Evolutionary conservation across 1,140 invertebrate genomes (phyloP).

Genomic region (Myzus persicae): DNA sequence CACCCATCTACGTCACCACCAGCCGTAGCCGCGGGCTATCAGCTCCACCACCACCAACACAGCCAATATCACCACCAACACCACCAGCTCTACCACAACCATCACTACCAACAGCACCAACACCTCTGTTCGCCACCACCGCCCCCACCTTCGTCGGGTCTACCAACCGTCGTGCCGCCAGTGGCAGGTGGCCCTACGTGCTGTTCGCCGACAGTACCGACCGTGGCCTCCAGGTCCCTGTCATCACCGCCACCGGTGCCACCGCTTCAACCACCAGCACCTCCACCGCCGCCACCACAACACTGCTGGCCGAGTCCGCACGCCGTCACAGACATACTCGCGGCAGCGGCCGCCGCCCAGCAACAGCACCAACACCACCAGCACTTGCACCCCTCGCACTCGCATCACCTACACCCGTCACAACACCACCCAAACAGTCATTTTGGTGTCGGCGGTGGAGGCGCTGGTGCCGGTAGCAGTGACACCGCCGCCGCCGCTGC

Average conservation of each 20-base stretch:
- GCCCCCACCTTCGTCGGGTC: background rate
- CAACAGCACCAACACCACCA: constrained; percentile 39
- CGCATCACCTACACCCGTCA: background rate
- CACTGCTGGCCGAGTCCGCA: constrained; percentile 71
- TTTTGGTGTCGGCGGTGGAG: background rate
- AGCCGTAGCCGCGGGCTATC: background rate
- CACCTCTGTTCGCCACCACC: background rate
- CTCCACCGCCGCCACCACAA: constrained; percentile 66
- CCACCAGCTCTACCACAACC: constrained; percentile 67
- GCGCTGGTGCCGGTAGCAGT: background rate
- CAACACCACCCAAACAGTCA: constrained; percentile 13
- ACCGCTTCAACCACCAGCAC: constrained; percentile 61
- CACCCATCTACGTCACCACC: constrained; percentile 56
- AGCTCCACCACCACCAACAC: constrained; percentile 20
- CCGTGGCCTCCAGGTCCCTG: background rate
- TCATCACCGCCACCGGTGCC: constrained; percentile 64
- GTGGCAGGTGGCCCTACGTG: background rate
- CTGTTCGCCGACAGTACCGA: background rate
- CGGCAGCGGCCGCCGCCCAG: constrained; percentile 55
- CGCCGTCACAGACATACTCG: constrained; percentile 76
- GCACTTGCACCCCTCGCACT: background rate
- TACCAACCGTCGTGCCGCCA: background rate
- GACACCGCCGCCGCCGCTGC: background rate
- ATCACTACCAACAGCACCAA: constrained; percentile 22
- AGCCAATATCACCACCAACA: constrained; percentile 65